A percentile compares a stretch with the other conserved stretches of the same genome.
Evolutionary conservation across 2,797 vertebrate genomes (phyloP).

Genomic region (Gymnoscopelus microlampas): DNA sequence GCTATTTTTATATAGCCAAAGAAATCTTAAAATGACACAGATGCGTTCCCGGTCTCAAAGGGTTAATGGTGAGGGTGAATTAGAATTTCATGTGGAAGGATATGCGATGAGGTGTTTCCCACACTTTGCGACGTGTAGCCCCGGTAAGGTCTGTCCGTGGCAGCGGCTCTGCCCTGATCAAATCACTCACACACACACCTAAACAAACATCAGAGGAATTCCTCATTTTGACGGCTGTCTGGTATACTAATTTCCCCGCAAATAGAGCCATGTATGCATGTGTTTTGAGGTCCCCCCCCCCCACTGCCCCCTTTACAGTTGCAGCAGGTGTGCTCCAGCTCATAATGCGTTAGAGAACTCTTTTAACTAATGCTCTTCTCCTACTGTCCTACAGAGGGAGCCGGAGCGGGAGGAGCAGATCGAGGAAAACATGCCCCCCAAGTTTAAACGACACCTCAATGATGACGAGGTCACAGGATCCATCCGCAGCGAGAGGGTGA

Average conservation of each 20-base stretch:
- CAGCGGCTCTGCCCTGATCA: slow-evolving; percentile 17
- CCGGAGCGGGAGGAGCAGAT: slow-evolving; percentile 84
- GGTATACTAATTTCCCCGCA: slow-evolving; percentile 2
- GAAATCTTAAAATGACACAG: too few relatives aligned
- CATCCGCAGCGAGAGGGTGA: slow-evolving; percentile 95
- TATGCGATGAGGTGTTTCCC: slow-evolving; percentile 7
- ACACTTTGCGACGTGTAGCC: slow-evolving; percentile 15
- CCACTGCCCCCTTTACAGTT: neutral
- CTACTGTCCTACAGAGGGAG: slow-evolving; percentile 77
- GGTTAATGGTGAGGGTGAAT: neutral
- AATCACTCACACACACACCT: slow-evolving; percentile 14
- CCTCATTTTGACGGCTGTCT: neutral
- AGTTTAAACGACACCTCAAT: slow-evolving; percentile 97
- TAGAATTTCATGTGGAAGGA: neutral
- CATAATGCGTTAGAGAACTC: neutral
- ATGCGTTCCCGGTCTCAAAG: too few relatives aligned
- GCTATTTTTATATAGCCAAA: too few relatives aligned
- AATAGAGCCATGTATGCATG: neutral
- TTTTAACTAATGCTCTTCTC: slow-evolving; percentile 27
- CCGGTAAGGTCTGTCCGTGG: neutral
- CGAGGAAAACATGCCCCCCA: slow-evolving; percentile 92
- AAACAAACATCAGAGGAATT: neutral
- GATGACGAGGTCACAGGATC: slow-evolving; percentile 98
- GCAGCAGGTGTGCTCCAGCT: slow-evolving; percentile 21
- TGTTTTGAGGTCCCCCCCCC: too few relatives aligned